Evolutionary conservation across 2,888 invertebrate genomes (phyloP).

Genomic region (Rotaria socialis): DNA sequence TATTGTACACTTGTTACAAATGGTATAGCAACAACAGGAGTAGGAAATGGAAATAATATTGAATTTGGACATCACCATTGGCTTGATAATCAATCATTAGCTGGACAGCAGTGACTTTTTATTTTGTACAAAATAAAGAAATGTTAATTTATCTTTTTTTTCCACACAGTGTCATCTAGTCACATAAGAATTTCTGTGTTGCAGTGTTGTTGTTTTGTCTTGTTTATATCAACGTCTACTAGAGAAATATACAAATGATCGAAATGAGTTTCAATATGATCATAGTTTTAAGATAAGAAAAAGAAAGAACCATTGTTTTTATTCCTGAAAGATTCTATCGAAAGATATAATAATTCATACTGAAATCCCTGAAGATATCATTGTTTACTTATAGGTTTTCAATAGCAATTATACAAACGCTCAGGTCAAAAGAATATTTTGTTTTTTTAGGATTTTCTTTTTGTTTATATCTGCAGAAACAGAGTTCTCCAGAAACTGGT

Average conservation of each 20-base stretch:
- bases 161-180: conserved; percentile 21
- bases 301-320: no score
- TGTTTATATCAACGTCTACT: not conserved
- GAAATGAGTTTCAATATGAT: not conserved
- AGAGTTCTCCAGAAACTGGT: no score
- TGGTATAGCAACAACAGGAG: not conserved
- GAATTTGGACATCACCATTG: conserved; percentile 5
- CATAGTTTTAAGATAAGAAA: no score
- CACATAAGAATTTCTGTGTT: not conserved
- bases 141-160: conserved; percentile 24
- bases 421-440: no score
- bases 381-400: no score
- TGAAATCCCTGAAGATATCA: no score
- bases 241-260: not conserved
- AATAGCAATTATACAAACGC: no score
- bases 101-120: not conserved
- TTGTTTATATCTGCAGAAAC: no score
- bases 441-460: no score
- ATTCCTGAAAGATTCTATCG: no score
- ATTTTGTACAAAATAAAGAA: not conserved
- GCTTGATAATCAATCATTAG: conserved; percentile 23
- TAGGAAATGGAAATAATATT: not conserved
- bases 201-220: conserved; percentile 26
- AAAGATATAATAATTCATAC: no score
- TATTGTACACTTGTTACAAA: conserved; percentile 23